Conservation (phyloP, 2,797 vertebrate species). For the Perodicticus potto region DNA sequence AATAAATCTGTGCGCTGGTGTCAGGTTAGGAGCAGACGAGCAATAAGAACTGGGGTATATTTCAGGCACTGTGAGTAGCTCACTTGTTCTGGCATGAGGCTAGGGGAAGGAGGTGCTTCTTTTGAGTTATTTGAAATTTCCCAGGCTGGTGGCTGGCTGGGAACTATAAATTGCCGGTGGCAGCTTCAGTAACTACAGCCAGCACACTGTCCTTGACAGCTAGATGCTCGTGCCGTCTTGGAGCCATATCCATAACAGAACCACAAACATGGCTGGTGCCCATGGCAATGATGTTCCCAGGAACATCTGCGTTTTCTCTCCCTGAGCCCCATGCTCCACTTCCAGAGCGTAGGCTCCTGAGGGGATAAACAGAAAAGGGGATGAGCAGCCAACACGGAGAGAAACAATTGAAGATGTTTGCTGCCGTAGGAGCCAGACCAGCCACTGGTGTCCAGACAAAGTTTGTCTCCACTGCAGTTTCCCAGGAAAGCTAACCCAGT, state of each 20-base stretch:
- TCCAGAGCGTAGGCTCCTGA: slow-evolving; percentile 72
- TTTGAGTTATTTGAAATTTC: not conserved
- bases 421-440: slow-evolving; percentile 64
- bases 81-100: not conserved
- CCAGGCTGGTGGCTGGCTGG: slow-evolving; percentile 11
- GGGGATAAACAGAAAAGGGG: slow-evolving; percentile 83
- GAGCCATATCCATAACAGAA: not conserved
- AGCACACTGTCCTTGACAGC: slow-evolving; percentile 56
- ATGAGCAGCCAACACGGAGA: slow-evolving; percentile 76
- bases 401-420: slow-evolving; percentile 68
- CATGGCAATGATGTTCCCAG: not conserved
- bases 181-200: slow-evolving; percentile 19
- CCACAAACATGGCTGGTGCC: not conserved
- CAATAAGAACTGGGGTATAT: not conserved
- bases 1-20: not conserved
- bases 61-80: not conserved
- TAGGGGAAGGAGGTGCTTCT: not conserved
- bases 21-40: not conserved
- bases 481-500: slow-evolving; percentile 73
- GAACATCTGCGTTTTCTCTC: slow-evolving; percentile 76
- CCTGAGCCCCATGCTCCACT: slow-evolving; percentile 50
- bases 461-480: slow-evolving; percentile 59
- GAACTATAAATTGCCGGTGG: slow-evolving; percentile 22
- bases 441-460: slow-evolving; percentile 82
- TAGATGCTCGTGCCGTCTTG: not conserved